Evolutionary conservation across 30 jellyfish, hydroid and myxozoan species (phyloP).

Genomic region (Rhopilema esculentum): DNA sequence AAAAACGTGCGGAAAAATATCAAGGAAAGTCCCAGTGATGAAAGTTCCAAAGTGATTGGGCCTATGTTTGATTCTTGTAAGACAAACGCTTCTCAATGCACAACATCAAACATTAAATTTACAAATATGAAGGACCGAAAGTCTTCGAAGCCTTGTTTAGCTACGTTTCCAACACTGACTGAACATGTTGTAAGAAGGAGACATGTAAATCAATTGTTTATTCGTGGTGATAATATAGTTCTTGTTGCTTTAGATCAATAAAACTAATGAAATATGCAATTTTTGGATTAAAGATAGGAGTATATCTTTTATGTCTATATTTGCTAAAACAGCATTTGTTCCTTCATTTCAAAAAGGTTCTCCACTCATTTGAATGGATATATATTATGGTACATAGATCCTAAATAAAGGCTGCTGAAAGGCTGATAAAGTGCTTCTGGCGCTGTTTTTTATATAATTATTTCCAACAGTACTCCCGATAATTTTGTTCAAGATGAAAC

Average conservation of each 20-base stretch:
- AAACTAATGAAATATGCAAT: neutral
- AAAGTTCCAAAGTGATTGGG: neutral
- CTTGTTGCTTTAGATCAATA: slow-evolving; percentile 79
- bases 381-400: no score
- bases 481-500: no score
- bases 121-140: neutral
- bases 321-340: no score
- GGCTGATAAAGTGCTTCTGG: no score
- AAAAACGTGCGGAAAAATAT: neutral
- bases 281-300: no score
- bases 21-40: neutral
- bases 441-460: no score
- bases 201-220: slow-evolving; percentile 85
- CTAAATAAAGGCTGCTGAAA: no score
- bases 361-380: no score
- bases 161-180: slow-evolving; percentile 29
- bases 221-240: slow-evolving; percentile 92
- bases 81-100: neutral
- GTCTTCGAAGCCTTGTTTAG: slow-evolving; percentile 7
- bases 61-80: neutral
- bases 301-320: neutral
- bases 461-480: no score
- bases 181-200: slow-evolving; percentile 72
- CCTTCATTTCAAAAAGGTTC: no score
- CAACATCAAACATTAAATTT: neutral